Percentiles rank a stretch among this genome's conserved stretches.
Evolutionary conservation across 2,888 invertebrate species (phyloP).

Genomic region (Thysanoteuthis rhombus): DNA sequence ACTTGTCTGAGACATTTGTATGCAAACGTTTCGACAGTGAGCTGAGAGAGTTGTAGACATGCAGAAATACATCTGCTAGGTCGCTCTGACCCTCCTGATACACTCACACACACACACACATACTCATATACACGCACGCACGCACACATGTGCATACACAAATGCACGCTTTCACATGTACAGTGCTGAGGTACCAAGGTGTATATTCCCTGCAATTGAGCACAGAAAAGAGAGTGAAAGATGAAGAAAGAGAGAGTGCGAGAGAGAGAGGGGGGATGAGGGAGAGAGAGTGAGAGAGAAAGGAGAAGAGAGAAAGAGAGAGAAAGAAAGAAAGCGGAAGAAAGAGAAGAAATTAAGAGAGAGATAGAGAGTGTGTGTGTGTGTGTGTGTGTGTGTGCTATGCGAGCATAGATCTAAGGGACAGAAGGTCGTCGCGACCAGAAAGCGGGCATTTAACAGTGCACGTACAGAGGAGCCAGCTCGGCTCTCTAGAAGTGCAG

Average conservation of each 20-base stretch:
- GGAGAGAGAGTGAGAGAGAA: too few relatives aligned
- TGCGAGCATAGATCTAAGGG: neutral
- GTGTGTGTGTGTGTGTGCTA: too few relatives aligned
- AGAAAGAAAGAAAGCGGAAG: neutral
- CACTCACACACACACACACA: too few relatives aligned
- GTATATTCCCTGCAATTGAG: neutral
- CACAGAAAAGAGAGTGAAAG: neutral
- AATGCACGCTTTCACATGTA: neutral
- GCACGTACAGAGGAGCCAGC: neutral
- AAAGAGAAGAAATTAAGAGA: neutral
- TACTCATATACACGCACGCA: too few relatives aligned
- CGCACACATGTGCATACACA: neutral
- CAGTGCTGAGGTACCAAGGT: neutral
- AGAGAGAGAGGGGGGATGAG: neutral
- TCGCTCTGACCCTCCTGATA: neutral
- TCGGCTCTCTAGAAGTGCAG: neutral
- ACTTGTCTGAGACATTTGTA: neutral
- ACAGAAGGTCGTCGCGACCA: neutral
- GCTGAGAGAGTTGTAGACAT: neutral
- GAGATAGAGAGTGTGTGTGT: too few relatives aligned
- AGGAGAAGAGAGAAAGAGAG: neutral
- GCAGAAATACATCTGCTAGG: neutral
- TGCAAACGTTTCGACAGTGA: neutral
- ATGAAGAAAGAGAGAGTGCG: neutral
- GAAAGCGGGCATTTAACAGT: neutral